Evolutionary conservation across 2,888 invertebrate species (phyloP).

Genomic region (Heliconius ismenius): DNA sequence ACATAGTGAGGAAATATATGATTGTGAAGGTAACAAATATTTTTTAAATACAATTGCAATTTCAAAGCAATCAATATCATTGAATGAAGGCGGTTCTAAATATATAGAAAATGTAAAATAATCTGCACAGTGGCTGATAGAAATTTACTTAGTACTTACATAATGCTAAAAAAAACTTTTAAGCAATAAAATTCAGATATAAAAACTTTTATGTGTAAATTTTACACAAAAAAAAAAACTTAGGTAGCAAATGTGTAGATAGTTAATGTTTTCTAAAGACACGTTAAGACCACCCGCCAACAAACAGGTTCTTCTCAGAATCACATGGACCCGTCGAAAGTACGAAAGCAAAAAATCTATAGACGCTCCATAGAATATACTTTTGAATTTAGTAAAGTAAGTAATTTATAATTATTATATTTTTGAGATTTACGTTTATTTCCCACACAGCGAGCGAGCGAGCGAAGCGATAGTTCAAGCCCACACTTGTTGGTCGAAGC

Average conservation of each 20-base stretch:
- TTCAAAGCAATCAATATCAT: not conserved
- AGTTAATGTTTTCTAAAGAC: slow-evolving; percentile 18
- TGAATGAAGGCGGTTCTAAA: not conserved
- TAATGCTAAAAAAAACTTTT: not conserved
- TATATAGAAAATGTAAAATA: not conserved
- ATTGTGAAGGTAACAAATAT: not conserved
- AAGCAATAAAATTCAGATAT: not conserved
- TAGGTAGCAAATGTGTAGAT: slow-evolving; percentile 7
- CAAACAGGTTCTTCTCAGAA: slow-evolving; percentile 42
- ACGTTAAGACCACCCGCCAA: slow-evolving; percentile 31
- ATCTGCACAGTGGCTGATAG: not conserved
- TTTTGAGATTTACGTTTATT: not conserved
- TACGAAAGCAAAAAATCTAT: slow-evolving; percentile 35
- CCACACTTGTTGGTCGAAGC: too few relatives aligned
- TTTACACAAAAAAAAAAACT: slow-evolving; percentile 1
- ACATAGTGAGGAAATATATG: not conserved
- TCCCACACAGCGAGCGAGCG: not conserved
- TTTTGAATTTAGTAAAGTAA: not conserved
- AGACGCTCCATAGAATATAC: not conserved
- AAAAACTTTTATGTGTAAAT: not conserved
- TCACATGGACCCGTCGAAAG: slow-evolving; percentile 32
- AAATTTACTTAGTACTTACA: not conserved
- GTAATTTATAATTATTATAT: not conserved
- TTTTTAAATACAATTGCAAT: not conserved
- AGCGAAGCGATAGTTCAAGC: too few relatives aligned